Evolutionary conservation across 2,113 vertebrate species (phyloP).

Genomic region (Gymnarchus niloticus): DNA sequence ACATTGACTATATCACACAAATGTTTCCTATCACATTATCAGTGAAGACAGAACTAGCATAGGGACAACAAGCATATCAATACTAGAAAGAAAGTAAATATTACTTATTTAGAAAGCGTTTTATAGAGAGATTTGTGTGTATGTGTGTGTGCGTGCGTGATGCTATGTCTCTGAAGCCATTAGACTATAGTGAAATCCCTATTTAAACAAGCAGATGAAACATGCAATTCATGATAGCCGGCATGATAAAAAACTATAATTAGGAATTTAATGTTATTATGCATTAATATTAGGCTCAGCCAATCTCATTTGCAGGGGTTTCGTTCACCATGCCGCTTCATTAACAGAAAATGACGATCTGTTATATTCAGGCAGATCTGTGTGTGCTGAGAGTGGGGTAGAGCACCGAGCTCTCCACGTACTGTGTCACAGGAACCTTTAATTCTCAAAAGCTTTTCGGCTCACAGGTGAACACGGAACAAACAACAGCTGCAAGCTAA

Average conservation of each 20-base stretch:
- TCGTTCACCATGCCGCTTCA: neutral
- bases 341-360: neutral
- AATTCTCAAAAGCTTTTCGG: neutral
- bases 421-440: no score
- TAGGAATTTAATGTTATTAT: neutral
- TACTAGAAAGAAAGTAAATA: neutral
- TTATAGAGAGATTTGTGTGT: neutral
- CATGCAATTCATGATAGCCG: neutral
- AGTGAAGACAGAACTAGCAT: no score
- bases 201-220: neutral
- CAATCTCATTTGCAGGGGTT: no score
- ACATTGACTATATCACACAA: no score
- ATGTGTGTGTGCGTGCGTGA: neutral
- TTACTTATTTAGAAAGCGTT: neutral
- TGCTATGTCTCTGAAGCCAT: neutral
- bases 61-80: no score
- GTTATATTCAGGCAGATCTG: no score
- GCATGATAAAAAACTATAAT: neutral
- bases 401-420: no score
- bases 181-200: neutral
- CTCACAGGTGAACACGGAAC: neutral
- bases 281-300: neutral
- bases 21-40: no score
- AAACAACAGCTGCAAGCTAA: neutral
- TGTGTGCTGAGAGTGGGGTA: no score